Evolutionary conservation across 1,140 invertebrate species (phyloP), one percentile per base, ranked within the genome.

Genomic region (Ectropis grisescens): DNA sequence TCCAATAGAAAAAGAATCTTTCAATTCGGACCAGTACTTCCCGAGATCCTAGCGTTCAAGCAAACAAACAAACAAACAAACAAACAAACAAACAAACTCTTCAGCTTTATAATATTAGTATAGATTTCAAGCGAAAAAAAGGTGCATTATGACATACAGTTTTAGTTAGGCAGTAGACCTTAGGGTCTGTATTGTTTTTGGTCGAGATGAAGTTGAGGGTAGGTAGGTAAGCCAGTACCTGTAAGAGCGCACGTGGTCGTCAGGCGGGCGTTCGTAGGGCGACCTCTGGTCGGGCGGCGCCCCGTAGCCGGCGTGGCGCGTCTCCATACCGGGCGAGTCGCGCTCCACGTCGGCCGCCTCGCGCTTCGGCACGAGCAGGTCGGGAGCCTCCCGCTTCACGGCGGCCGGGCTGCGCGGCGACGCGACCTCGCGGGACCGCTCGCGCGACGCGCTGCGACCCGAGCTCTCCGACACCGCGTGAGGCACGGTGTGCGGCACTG

Each of bases 271-370:
- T 28, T 90, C 87, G 66, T 90, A 89, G 1, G 88, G 85, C 7
- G 88, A 89, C 4, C 89, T 79, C 47, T 89, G 88, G 16, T 86
- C 76, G 13, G 80, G 76, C 42, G 84, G 84, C 66, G 84, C 76
- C 54, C 71, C 81, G 69, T 86, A 86, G 48, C 74, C 82, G 46
- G 55, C 84, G 56, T 83, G 72, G 62, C 83, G 82, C 35, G 88
- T 85, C 57, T 91, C 90, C 87, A 91, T 89, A 4, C 4, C 89
- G 10, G 90, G 90, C 5, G 90, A 92, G 69, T 91, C 91, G 16
- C 88, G 88, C 41, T 89, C 85, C 43, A 89, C 65, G 38, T 89
- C 68, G 58, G 85, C 85, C 40, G 80, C 75, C 53, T 83, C 78
- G 30, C 86, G 84, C 75, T 90, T 91, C 0, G 88, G 88, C 28